A percentile compares a stretch with the other conserved stretches of the same genome.
Evolutionary conservation across 2,797 vertebrate species (phyloP).

Genomic region (Adelosebastes latens): DNA sequence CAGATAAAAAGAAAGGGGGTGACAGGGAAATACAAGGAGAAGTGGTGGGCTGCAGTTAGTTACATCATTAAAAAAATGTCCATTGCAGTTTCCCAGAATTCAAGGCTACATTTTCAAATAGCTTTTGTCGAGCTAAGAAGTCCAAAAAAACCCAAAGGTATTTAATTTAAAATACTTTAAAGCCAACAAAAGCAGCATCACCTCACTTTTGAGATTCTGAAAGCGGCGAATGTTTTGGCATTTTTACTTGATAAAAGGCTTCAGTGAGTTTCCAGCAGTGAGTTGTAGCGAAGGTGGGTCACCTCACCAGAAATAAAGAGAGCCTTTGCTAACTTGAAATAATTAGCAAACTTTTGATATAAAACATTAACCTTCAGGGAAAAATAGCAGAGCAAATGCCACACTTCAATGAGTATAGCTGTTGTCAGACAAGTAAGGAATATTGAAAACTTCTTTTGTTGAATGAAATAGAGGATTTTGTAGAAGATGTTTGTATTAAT

Average conservation of each 20-base stretch:
- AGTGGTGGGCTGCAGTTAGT: conserved; percentile 8
- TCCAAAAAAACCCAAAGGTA: not conserved
- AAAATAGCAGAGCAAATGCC: not conserved
- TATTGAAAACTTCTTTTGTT: not conserved
- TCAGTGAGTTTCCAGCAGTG: not conserved
- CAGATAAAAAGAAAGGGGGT: not conserved
- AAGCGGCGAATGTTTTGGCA: not conserved
- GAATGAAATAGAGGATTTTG: not conserved
- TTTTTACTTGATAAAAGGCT: not conserved
- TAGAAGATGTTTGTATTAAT: not conserved
- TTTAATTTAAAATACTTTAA: not conserved
- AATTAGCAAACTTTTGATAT: not conserved
- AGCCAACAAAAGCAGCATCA: not conserved
- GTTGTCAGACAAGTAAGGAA: not conserved
- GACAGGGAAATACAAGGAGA: not conserved
- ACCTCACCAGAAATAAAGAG: not conserved
- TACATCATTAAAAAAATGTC: not conserved
- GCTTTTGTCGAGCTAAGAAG: not conserved
- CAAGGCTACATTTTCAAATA: not conserved
- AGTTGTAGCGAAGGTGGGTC: not conserved
- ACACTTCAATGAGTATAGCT: not conserved
- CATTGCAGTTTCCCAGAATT: not conserved
- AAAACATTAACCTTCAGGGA: not conserved
- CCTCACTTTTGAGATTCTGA: not conserved
- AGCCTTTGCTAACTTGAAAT: not conserved